Conservation (phyloP, 2,888 invertebrate species). For the Halictus quadricinctus region DNA sequence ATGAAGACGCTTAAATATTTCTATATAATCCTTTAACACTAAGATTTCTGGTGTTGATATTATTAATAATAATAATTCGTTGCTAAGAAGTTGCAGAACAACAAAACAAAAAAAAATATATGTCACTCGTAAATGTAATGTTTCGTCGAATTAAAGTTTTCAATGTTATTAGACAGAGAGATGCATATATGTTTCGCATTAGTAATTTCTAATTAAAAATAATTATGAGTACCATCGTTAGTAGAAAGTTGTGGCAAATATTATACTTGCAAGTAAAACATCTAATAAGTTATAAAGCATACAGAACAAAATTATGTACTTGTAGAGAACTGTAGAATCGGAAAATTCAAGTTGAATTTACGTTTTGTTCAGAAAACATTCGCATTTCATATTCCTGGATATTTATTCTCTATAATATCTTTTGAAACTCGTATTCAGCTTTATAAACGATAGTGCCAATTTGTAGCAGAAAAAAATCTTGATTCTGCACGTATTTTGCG, state of each 20-base stretch:
- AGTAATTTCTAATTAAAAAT: conserved; percentile 2
- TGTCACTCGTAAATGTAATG: conserved; percentile 53
- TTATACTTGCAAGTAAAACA: background rate
- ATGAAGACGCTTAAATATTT: conserved; percentile 68
- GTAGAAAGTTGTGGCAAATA: background rate
- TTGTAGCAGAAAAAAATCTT: background rate
- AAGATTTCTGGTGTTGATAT: conserved; percentile 41
- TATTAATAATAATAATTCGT: conserved; percentile 51
- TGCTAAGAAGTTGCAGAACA: conserved; percentile 37
- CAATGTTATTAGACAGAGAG: conserved; percentile 47
- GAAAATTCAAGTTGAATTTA: background rate
- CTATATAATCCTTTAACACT: conserved; percentile 49
- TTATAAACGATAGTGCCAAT: background rate
- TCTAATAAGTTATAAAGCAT: background rate
- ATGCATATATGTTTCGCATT: background rate
- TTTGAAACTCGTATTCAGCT: background rate
- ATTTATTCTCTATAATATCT: background rate
- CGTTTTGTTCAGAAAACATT: background rate
- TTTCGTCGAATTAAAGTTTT: conserved; percentile 56
- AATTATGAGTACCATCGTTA: background rate
- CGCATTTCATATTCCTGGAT: background rate
- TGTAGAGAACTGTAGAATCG: background rate
- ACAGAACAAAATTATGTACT: background rate
- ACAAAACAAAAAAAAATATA: conserved; percentile 29
- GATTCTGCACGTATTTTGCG: background rate